Conservation (phyloP, 2,113 vertebrate species). For the Buteo buteo region DNA sequence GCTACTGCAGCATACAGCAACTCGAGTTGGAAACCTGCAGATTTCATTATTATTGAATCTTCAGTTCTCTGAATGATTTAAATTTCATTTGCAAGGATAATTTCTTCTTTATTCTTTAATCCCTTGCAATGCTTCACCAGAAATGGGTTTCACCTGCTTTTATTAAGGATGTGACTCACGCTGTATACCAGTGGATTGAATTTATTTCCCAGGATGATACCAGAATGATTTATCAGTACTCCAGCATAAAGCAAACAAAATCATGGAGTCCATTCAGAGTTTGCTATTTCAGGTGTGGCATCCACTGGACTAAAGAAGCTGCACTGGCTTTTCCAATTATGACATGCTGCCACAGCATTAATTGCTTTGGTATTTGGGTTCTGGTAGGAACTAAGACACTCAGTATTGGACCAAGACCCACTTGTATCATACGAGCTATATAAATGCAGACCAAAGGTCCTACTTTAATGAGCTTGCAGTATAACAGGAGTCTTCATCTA, state of each 20-base stretch:
- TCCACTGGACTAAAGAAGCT: neutral
- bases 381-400: neutral
- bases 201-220: neutral
- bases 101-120: neutral
- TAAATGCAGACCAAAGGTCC: neutral
- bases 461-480: neutral
- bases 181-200: neutral
- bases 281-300: neutral
- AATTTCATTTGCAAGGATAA: neutral
- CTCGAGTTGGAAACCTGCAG: neutral
- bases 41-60: neutral
- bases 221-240: neutral
- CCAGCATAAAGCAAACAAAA: neutral
- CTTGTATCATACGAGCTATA: rapidly evolving
- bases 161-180: neutral
- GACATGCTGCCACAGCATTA: neutral
- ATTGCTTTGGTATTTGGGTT: neutral
- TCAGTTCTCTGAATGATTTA: neutral
- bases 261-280: neutral
- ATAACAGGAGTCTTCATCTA: neutral
- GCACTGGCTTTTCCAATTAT: neutral
- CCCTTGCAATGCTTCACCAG: neutral
- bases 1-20: neutral
- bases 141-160: neutral
- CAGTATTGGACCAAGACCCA: neutral